phyloP scores from a whole-genome alignment of 2,113 vertebrate genomes.

The Nyctereutes procyonoides region DNA sequence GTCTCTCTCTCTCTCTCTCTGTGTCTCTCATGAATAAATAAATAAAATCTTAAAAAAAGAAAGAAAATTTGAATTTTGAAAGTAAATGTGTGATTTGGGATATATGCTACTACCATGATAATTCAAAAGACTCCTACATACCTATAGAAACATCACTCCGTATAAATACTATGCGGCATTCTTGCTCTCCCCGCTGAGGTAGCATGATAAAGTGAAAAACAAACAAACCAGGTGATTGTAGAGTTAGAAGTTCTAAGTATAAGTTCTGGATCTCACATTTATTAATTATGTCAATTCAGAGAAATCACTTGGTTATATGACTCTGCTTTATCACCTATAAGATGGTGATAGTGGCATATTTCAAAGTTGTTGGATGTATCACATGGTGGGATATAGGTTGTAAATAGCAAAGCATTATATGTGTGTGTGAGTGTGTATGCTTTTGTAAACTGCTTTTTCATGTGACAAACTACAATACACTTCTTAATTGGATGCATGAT shows the following conservation, averaged over 20 bases:
- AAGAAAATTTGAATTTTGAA: conserved; percentile 3
- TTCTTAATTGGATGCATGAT: neutral
- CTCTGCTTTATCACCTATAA: neutral
- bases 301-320: neutral
- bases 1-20: too few species aligned
- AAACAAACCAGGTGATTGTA: neutral
- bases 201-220: neutral
- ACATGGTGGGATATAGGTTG: neutral
- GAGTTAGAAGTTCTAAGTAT: neutral
- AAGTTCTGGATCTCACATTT: neutral
- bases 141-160: neutral
- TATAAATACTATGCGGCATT: neutral
- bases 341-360: neutral
- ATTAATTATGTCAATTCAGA: neutral
- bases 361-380: neutral
- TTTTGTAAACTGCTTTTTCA: conserved; percentile 35
- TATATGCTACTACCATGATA: neutral
- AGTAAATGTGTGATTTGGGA: neutral
- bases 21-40: too few species aligned
- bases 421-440: neutral
- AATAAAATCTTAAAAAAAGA: too few species aligned
- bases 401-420: neutral
- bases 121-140: neutral
- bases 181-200: neutral
- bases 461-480: neutral